A percentile compares a stretch with the other conserved stretches of the same genome.
Conservation (phyloP, 1,140 invertebrate genomes). For the Sarcophaga bullata region DNA sequence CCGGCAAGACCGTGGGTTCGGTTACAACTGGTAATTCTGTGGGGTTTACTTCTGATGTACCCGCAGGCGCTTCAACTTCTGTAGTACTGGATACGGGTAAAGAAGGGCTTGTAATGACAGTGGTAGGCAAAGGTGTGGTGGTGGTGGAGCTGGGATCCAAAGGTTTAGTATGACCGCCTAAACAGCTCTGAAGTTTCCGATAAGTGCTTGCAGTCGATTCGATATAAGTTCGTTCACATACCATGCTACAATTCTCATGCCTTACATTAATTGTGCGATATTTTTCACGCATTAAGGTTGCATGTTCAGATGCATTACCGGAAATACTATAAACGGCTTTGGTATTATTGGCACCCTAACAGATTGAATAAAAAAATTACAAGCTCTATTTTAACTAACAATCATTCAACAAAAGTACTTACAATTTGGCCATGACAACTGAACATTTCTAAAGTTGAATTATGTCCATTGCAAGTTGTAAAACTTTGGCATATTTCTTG, state of each 20-base stretch:
- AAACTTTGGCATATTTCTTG: constrained; percentile 50
- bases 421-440: constrained; percentile 56
- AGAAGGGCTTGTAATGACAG: constrained; percentile 43
- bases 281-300: constrained; percentile 56
- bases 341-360: constrained; percentile 60
- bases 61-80: background rate
- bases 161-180: constrained; percentile 53
- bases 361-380: background rate
- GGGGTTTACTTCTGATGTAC: background rate
- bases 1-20: background rate
- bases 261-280: constrained; percentile 57
- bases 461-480: constrained; percentile 46
- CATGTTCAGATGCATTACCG: constrained; percentile 58
- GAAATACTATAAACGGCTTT: constrained; percentile 59
- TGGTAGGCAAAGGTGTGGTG: constrained; percentile 45
- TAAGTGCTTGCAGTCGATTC: constrained; percentile 55
- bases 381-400: background rate
- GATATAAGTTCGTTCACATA: constrained; percentile 55
- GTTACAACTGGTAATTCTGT: background rate
- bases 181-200: constrained; percentile 56
- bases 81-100: constrained; percentile 38
- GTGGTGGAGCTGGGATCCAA: constrained; percentile 37
- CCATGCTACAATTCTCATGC: constrained; percentile 53
- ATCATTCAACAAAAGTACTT: constrained; percentile 43
- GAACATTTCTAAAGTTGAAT: constrained; percentile 54